Conservation (phyloP, 1,140 invertebrate genomes). For the Harpegnathos saltator region DNA sequence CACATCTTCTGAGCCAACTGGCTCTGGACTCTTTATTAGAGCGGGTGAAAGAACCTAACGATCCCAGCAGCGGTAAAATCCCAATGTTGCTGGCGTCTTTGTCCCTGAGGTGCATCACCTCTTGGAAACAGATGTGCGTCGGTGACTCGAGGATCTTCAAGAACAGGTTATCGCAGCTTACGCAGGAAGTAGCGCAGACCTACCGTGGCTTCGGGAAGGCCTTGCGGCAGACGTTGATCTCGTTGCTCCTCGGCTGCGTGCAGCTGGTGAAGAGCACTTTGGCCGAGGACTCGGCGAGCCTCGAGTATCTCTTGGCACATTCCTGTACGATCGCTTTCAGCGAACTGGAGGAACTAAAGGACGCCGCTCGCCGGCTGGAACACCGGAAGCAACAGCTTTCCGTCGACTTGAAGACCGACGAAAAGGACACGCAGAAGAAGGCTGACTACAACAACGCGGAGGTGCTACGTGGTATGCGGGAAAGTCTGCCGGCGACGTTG, state of each 20-base stretch:
- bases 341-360: constrained; percentile 78
- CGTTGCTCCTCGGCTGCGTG: constrained; percentile 79
- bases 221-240: constrained; percentile 80
- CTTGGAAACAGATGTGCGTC: constrained; percentile 79
- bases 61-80: constrained; percentile 73
- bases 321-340: constrained; percentile 77
- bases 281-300: constrained; percentile 72
- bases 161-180: constrained; percentile 75
- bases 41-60: constrained; percentile 75
- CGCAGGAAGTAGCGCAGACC: constrained; percentile 81
- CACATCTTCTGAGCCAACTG: constrained; percentile 77
- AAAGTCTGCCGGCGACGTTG: constrained; percentile 80
- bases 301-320: constrained; percentile 81
- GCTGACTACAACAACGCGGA: constrained; percentile 55
- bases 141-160: constrained; percentile 76
- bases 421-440: constrained; percentile 48
- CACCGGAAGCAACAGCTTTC: constrained; percentile 28
- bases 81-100: constrained; percentile 81
- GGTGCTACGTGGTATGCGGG: constrained; percentile 63
- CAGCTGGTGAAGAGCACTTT: constrained; percentile 80
- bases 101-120: constrained; percentile 80
- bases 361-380: constrained; percentile 57
- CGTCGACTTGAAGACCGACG: constrained; percentile 17
- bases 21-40: constrained; percentile 78
- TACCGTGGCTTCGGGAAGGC: constrained; percentile 79